These are phyloP conservation scores for Oedothorax gibbosus DNA, from an alignment of 1,140 invertebrate genomes.

Conservation along the genomic window DNA sequence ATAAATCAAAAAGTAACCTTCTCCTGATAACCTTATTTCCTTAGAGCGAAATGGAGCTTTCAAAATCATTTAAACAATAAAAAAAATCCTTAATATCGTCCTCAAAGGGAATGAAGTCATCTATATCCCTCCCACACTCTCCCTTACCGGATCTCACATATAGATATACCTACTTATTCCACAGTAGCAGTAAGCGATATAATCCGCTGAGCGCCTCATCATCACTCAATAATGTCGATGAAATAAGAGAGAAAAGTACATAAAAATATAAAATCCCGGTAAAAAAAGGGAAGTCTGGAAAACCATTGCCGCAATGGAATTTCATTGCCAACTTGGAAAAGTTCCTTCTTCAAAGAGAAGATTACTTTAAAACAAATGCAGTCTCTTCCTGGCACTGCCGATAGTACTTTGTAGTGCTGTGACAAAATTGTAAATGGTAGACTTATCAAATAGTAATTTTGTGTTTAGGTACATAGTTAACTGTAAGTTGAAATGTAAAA, in stretches of 20 bases:
- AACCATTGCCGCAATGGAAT: constrained; percentile 35
- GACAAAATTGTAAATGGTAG: too few relatives aligned
- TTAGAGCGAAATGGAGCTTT: constrained; percentile 24
- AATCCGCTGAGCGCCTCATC: constrained; percentile 43
- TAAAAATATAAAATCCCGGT: not conserved
- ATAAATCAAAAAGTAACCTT: too few relatives aligned
- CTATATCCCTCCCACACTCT: constrained; percentile 4
- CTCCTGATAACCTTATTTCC: not conserved
- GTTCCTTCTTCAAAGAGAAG: constrained; percentile 27
- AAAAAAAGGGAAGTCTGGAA: constrained; percentile 36
- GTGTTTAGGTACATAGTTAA: too few relatives aligned
- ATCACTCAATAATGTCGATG: constrained; percentile 53
- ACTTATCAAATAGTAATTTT: too few relatives aligned
- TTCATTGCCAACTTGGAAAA: constrained; percentile 35
- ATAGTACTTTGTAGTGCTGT: not conserved
- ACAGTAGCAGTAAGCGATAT: constrained; percentile 39
- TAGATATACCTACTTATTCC: constrained; percentile 37
- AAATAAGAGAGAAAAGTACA: constrained; percentile 19
- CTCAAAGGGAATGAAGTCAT: constrained; percentile 40
- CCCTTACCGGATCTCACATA: constrained; percentile 15
- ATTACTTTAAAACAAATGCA: constrained; percentile 58
- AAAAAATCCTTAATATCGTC: constrained; percentile 50
- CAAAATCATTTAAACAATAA: constrained; percentile 16
- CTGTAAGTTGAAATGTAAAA: too few relatives aligned
- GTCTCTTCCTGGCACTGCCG: constrained; percentile 13